Conservation (phyloP, 2,888 invertebrate species). For the Macaria liturata region DNA sequence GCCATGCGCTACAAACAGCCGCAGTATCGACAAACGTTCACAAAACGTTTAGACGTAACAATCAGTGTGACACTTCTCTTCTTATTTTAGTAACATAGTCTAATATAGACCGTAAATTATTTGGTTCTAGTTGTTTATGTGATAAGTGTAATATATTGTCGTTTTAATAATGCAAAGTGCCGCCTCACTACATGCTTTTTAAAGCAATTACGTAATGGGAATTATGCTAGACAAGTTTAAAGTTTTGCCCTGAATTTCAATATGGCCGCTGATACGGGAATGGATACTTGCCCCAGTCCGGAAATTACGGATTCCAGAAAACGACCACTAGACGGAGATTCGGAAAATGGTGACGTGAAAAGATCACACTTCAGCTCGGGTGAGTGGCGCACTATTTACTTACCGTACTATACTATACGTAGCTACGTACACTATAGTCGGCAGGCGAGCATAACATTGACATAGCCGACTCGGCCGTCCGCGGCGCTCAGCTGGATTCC, state of each 20-base stretch:
- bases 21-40: slow-evolving; percentile 82
- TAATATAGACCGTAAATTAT: slow-evolving; percentile 66
- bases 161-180: slow-evolving; percentile 74
- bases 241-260: slow-evolving; percentile 85
- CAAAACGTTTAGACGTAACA: slow-evolving; percentile 79
- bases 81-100: slow-evolving; percentile 74
- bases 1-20: slow-evolving; percentile 72
- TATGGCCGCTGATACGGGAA: slow-evolving; percentile 96
- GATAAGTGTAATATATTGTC: slow-evolving; percentile 74
- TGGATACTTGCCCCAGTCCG: slow-evolving; percentile 97
- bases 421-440: slow-evolving; percentile 64
- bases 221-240: slow-evolving; percentile 83
- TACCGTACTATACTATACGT: slow-evolving; percentile 46
- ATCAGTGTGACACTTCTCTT: slow-evolving; percentile 76
- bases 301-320: slow-evolving; percentile 96
- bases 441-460: slow-evolving; percentile 76
- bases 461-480: slow-evolving; percentile 60
- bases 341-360: slow-evolving; percentile 94
- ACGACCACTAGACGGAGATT: slow-evolving; percentile 93
- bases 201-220: slow-evolving; percentile 82
- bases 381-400: slow-evolving; percentile 76
- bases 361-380: slow-evolving; percentile 96
- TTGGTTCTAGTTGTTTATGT: slow-evolving; percentile 74
- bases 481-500: slow-evolving; percentile 61
- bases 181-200: slow-evolving; percentile 71